These are phyloP conservation scores for Teleogryllus oceanicus DNA, from an alignment of 2,888 invertebrate genomes.

Conservation along the genomic window DNA sequence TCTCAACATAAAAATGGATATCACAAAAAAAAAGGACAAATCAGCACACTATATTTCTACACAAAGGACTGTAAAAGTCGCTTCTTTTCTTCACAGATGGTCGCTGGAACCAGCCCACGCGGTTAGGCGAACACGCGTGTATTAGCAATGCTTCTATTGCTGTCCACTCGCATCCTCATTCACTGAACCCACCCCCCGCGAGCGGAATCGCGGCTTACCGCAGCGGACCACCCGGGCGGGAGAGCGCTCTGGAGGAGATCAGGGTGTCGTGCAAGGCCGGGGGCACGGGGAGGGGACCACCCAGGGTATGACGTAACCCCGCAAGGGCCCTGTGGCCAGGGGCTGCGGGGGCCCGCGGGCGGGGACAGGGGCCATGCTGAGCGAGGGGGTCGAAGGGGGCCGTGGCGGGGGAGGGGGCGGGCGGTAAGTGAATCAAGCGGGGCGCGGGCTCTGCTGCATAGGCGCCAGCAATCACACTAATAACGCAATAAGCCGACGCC, in stretches of 20 bases:
- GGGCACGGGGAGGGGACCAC: background rate
- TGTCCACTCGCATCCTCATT: too few species aligned
- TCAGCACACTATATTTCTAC: too few species aligned
- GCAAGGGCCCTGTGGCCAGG: background rate
- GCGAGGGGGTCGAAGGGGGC: too few species aligned
- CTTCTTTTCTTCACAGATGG: too few species aligned
- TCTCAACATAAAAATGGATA: too few species aligned
- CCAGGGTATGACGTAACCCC: background rate
- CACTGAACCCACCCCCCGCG: background rate
- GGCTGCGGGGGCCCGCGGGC: background rate
- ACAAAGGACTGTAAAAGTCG: too few species aligned
- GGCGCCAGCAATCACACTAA: slow-evolving; percentile 18
- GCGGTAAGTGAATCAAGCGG: slow-evolving; percentile 2
- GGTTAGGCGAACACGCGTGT: too few species aligned
- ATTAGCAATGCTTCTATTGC: too few species aligned
- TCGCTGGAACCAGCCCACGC: too few species aligned
- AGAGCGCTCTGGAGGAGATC: background rate
- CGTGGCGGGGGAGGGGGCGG: background rate
- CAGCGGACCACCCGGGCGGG: background rate
- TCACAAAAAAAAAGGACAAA: too few species aligned
- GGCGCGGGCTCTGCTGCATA: background rate
- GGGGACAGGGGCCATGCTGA: background rate
- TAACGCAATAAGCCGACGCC: slow-evolving; percentile 18
- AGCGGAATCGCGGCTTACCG: background rate
- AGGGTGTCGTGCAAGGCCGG: background rate